A percentile compares a stretch with the other conserved stretches of the same genome.
Conservation (phyloP, 92 coral and sea anemone species). For the Ricordea florida region DNA sequence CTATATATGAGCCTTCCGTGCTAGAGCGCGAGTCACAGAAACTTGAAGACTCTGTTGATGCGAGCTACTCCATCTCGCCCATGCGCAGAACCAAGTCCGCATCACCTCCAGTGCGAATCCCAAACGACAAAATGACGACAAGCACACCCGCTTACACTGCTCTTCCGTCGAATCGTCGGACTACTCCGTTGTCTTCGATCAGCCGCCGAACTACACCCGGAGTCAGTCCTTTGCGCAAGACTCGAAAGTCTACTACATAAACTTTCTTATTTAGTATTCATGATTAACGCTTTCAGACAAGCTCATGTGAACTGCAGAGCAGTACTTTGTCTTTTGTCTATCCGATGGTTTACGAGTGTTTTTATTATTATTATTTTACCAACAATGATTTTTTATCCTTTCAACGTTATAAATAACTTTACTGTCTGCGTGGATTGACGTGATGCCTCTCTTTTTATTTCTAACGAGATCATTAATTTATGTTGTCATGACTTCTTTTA, state of each 20-base stretch:
- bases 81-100: slow-evolving; percentile 82
- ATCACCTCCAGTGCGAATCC: slow-evolving; percentile 78
- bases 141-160: slow-evolving; percentile 87
- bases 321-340: background rate
- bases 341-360: too few species aligned
- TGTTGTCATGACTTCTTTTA: too few species aligned
- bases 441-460: too few species aligned
- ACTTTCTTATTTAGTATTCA: background rate
- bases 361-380: too few species aligned
- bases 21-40: slow-evolving; percentile 95
- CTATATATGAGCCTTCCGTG: slow-evolving; percentile 93
- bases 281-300: background rate
- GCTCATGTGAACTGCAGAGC: too few species aligned
- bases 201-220: slow-evolving; percentile 86
- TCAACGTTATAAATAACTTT: too few species aligned
- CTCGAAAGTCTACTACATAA: slow-evolving; percentile 85
- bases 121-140: slow-evolving; percentile 72
- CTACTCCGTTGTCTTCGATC: slow-evolving; percentile 69
- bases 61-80: slow-evolving; percentile 80
- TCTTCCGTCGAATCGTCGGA: slow-evolving; percentile 71
- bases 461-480: too few species aligned
- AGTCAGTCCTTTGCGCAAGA: slow-evolving; percentile 94
- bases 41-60: slow-evolving; percentile 97
- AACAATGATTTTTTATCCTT: too few species aligned
- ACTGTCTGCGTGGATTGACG: too few species aligned